These are phyloP conservation scores for Crotophaga sulcirostris DNA, from an alignment of 2,113 vertebrate genomes.

Conservation along the genomic window DNA sequence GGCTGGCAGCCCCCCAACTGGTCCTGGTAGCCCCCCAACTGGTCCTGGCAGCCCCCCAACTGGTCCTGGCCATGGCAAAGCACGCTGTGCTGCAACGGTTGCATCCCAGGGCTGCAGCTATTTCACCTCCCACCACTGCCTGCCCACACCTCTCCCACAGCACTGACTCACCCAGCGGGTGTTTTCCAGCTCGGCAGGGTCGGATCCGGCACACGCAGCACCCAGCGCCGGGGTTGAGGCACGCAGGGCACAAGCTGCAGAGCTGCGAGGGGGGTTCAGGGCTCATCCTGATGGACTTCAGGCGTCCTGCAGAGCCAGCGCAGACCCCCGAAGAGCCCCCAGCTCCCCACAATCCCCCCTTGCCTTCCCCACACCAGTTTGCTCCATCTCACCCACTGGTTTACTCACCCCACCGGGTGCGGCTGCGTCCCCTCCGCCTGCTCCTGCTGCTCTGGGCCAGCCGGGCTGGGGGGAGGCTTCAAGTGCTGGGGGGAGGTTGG, in stretches of 20 bases:
- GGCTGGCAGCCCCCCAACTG: neutral
- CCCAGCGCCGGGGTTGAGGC: accelerated
- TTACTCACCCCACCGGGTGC: neutral
- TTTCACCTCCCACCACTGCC: constrained; percentile 34
- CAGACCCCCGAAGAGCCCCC: neutral
- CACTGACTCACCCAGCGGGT: constrained; percentile 35
- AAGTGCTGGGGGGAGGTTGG: neutral
- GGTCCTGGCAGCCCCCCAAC: neutral
- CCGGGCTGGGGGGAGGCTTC: neutral
- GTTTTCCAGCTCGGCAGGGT: neutral
- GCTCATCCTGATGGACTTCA: neutral
- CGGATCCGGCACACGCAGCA: neutral
- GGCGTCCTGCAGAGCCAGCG: neutral
- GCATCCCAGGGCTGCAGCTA: constrained; percentile 6
- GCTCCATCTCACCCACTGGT: neutral
- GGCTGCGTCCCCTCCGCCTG: neutral
- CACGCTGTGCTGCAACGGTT: neutral
- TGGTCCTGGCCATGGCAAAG: neutral
- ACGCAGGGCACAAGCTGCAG: accelerated
- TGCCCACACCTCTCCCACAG: constrained; percentile 12
- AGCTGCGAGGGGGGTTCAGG: neutral
- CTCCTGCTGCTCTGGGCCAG: neutral
- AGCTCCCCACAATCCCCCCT: neutral
- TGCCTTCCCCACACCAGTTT: neutral
- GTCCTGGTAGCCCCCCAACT: neutral